Evolutionary conservation across 2,113 vertebrate genomes (phyloP).

Genomic region (Hyla sarda): DNA sequence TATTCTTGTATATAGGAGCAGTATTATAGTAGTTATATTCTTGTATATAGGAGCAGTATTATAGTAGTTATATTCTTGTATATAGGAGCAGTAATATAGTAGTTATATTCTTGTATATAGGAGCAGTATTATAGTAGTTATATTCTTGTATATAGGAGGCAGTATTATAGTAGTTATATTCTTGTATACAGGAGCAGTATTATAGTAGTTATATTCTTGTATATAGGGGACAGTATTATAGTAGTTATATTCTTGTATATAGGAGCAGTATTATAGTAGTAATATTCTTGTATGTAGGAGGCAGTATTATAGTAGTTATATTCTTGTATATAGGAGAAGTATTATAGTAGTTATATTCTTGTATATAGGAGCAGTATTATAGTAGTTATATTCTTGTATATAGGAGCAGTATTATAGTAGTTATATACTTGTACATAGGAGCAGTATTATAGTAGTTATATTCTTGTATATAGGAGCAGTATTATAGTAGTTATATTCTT

Average conservation of each 20-base stretch:
- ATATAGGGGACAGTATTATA: background rate
- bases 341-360: too few relatives aligned
- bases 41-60: too few relatives aligned
- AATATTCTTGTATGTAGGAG: too few relatives aligned
- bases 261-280: background rate
- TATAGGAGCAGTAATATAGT: too few relatives aligned
- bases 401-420: slow-evolving; percentile 2
- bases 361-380: too few relatives aligned
- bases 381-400: too few relatives aligned
- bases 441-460: slow-evolving; percentile 16
- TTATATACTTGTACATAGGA: slow-evolving; percentile 2
- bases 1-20: too few relatives aligned
- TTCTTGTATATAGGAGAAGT: too few relatives aligned
- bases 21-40: too few relatives aligned
- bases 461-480: slow-evolving; percentile 9
- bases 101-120: too few relatives aligned
- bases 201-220: background rate
- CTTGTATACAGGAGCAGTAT: background rate
- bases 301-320: too few relatives aligned
- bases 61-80: too few relatives aligned
- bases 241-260: background rate
- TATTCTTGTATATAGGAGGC: background rate
- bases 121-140: slow-evolving; percentile 9
- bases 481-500: slow-evolving; percentile 22
- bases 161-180: slow-evolving; percentile 11